Evolutionary conservation across 2,797 vertebrate genomes (phyloP), one percentile per base, ranked within the genome.

Genomic region (Thaleichthys pacificus): DNA sequence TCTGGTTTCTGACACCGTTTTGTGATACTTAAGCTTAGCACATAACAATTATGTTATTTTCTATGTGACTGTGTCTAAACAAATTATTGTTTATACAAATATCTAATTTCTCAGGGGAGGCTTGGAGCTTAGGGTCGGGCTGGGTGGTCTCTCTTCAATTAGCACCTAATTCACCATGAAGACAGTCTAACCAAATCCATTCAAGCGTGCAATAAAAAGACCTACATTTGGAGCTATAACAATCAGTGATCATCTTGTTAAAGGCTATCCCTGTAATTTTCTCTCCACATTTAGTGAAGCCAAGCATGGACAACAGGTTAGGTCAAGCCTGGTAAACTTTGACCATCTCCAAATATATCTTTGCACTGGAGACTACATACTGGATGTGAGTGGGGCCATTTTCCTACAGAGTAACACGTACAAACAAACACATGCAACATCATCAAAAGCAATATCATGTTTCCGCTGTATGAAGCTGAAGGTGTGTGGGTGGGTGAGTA

Each of bases 351-450:
- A 7, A 32, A 15, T 19, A 26, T 67, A 32, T 67, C 35, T 28
- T 57, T 58, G 21, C 57, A 24, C 58, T 24, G 58, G 24, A 61
- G 58, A 30, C 61, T 19, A 63, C 26, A 63, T 12, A 30, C 15
- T 63, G 26, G 15, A 68, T 70, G 22, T 77, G 76, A 77, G 72
- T 82, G 76, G 73, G 80, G 67, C 54, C 80, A 68, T 69, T 80
- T 82, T 73, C 80, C 73, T 78, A 78, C 82, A 35, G 74, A 78
- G 22, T 42, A 42, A 58, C 54, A 6, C 28, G 1, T 5, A 15
- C 5, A 61, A 38, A 47, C 30, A 24, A 5, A 1, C n/a, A 19
- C 30, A 9, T 22, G n/a, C 22, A 47, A 47, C 17, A 57, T 57
- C 1, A 57, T 19, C 19, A 57, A 56, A 56, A 56, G 1, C 1